A percentile compares a stretch with the other conserved stretches of the same genome.
Conservation (phyloP, 30 jellyfish, hydroid and myxozoan genomes). For the Cassiopea xamachana region DNA sequence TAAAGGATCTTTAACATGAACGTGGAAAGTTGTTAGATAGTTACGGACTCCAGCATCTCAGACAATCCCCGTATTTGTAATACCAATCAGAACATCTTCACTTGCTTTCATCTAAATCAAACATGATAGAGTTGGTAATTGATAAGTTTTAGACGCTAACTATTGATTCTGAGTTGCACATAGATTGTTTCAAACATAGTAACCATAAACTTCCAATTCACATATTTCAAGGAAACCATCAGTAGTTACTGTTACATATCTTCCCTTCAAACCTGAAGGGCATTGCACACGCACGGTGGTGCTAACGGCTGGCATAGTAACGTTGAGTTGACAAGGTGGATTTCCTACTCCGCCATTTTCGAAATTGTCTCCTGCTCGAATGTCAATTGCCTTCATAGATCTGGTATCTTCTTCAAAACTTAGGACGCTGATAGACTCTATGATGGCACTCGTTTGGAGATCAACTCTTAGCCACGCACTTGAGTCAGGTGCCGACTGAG, state of each 20-base stretch:
- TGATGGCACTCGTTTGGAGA: background rate
- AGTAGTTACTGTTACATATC: background rate
- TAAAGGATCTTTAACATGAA: too few species aligned
- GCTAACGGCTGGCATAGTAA: background rate
- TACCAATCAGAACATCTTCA: too few species aligned
- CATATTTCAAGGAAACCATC: constrained; percentile 2
- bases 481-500: background rate
- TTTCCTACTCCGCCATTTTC: constrained; percentile 26
- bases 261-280: background rate
- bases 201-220: constrained; percentile 21
- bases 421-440: background rate
- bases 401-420: background rate
- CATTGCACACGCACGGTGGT: background rate
- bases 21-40: too few species aligned
- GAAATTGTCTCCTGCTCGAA: background rate
- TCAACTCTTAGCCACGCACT: constrained; percentile 13
- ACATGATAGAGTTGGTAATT: too few species aligned
- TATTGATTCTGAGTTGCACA: too few species aligned
- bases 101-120: too few species aligned
- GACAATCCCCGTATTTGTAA: too few species aligned
- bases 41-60: too few species aligned
- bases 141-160: too few species aligned
- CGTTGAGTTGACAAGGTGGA: background rate
- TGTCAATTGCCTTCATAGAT: background rate
- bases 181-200: background rate